A percentile compares a stretch with the other conserved stretches of the same genome.
These are phyloP conservation scores for Syrphus vitripennis DNA, from an alignment of 2,888 invertebrate genomes.

Conservation along the genomic window DNA sequence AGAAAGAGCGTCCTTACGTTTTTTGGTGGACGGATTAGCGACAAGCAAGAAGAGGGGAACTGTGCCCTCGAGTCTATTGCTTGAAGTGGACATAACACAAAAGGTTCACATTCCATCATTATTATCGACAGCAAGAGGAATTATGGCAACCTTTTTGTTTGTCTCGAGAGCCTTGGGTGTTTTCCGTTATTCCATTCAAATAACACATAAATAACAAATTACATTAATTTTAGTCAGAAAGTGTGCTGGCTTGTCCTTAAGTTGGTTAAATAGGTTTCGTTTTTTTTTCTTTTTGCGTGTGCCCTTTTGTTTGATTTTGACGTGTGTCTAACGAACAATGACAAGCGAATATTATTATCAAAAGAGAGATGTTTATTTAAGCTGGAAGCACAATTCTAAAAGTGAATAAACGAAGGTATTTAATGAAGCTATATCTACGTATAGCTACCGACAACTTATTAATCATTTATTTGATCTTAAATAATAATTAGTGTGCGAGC, in stretches of 20 bases:
- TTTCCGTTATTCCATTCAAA: neutral
- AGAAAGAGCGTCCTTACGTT: neutral
- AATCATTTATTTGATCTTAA: conserved; percentile 41
- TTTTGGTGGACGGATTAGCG: neutral
- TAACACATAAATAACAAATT: conserved; percentile 40
- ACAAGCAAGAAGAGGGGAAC: neutral
- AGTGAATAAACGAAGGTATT: neutral
- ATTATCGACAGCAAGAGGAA: conserved; percentile 8
- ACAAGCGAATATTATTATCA: conserved; percentile 1
- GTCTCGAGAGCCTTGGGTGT: neutral
- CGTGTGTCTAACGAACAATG: neutral
- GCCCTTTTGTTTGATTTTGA: conserved; percentile 44
- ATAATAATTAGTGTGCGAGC: neutral
- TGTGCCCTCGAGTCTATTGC: neutral
- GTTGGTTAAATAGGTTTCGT: conserved; percentile 26
- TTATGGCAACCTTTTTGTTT: neutral
- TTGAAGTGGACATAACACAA: conserved; percentile 25
- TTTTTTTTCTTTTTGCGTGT: conserved; percentile 25
- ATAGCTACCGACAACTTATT: neutral
- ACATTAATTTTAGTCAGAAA: conserved; percentile 49
- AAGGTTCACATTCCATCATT: conserved; percentile 39
- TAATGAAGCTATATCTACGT: neutral
- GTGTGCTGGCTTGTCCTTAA: neutral
- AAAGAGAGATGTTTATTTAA: conserved; percentile 15
- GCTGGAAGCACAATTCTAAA: neutral